phyloP scores from a whole-genome alignment of 2,113 vertebrate genomes.

The Brachyhypopomus gauderio region DNA sequence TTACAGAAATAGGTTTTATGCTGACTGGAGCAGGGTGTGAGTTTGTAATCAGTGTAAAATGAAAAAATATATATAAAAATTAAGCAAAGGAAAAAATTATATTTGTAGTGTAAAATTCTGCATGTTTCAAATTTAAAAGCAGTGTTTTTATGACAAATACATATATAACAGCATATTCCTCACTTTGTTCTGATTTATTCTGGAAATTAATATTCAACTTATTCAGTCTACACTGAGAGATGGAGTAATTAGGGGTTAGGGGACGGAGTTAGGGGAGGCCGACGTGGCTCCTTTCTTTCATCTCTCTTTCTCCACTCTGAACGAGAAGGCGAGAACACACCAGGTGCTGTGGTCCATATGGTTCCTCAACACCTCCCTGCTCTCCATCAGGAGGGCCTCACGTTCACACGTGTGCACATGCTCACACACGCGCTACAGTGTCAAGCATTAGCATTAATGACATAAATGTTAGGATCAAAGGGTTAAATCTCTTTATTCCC shows the following conservation, averaged over 20 bases:
- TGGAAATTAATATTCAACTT: background rate
- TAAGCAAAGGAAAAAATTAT: no score
- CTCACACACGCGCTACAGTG: conserved; percentile 6
- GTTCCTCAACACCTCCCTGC: conserved; percentile 11
- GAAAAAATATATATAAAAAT: no score
- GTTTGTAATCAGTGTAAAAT: no score
- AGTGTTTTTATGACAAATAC: background rate
- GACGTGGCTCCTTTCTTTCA: conserved; percentile 33
- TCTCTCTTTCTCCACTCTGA: conserved; percentile 15
- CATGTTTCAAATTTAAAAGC: background rate
- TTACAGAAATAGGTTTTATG: no score
- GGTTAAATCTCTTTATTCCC: background rate
- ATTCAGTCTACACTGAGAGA: conserved; percentile 14
- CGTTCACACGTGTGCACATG: background rate
- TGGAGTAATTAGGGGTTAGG: conserved; percentile 40
- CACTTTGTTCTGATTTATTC: background rate
- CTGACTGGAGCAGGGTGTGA: no score
- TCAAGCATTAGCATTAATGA: conserved; percentile 17
- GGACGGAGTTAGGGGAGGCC: conserved; percentile 17
- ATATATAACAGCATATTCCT: no score
- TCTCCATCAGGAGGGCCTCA: background rate
- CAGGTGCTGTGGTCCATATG: conserved; percentile 46
- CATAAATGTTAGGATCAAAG: background rate
- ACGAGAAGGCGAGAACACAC: conserved; percentile 41
- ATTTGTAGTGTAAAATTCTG: no score